Evolutionary conservation across 2,888 invertebrate genomes (phyloP), one percentile per base, ranked within the genome.

Genomic region (Argyresthia albistria): DNA sequence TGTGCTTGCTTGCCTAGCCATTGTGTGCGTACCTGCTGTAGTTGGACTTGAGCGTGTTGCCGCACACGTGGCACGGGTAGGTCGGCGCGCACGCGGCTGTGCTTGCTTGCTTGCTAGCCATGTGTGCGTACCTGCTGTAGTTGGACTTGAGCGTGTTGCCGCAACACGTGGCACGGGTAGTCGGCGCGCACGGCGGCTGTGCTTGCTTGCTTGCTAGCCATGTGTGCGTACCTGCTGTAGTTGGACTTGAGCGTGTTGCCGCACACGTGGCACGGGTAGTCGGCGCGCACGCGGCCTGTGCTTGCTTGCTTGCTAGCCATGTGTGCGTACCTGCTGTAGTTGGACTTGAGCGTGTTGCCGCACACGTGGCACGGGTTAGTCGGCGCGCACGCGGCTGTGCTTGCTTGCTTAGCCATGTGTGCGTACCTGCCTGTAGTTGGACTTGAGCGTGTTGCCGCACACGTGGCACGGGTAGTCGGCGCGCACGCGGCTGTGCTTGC

Each of bases 211-310:
- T 57, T 61, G 73, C 45, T 61, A 67, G 10, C 59, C 61, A 12
- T 69, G 54, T n/a, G n/a, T n/a, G n/a, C n/a, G n/a, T 76, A 69
- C 9, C 77, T 62, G 8, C n/a, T 79, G 46, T 82, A 80, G 56
- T 82, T 84, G 0, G 80, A 81, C 56, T 81, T 80, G 39, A 89
- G 79, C 1, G 60, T 66, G 54, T 87, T 87, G 0, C 81, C 86
- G 49, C 89, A 89, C 0, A 83, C 1, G 81, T 76, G 56, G 91
- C 91, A n/a, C n/a, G n/a, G 0, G 79, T 60, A 77, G 80, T 0
- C 63, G 82, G 12, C 86, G 1, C 87, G 88, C 0, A 80, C 66
- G 8, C 63, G 46, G 54, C 73, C n/a, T 71, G 35, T 56, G n/a
- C n/a, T n/a, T n/a, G n/a, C n/a, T n/a, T n/a, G n/a, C n/a, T n/a